Conservation (phyloP, 2,113 vertebrate genomes). For the Smithornis capensis region DNA sequence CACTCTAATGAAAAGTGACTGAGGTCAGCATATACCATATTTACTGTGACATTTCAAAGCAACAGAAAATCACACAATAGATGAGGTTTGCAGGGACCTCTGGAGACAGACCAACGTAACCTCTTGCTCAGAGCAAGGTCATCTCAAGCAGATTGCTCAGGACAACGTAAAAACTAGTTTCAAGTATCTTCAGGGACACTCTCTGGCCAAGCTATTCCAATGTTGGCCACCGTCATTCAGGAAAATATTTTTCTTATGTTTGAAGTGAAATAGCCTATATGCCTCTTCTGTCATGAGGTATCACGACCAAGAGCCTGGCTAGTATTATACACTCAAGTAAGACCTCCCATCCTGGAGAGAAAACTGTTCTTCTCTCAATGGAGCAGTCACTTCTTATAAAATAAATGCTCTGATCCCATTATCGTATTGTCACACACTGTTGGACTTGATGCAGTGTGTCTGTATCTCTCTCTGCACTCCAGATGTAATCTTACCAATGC, state of each 20-base stretch:
- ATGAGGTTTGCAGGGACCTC: not conserved
- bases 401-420: not conserved
- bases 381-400: too few species aligned
- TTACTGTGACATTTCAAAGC: not conserved
- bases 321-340: fast-evolving
- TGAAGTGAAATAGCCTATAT: not conserved
- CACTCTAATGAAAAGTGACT: not conserved
- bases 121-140: not conserved
- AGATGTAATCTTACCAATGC: not conserved
- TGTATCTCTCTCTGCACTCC: fast-evolving
- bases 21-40: not conserved
- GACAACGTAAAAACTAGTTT: not conserved
- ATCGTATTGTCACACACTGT: fast-evolving
- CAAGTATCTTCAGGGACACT: not conserved
- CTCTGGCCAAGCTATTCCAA: not conserved
- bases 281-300: not conserved
- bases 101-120: not conserved
- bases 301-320: not conserved
- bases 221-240: not conserved
- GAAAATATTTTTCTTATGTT: not conserved
- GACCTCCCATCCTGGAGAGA: not conserved
- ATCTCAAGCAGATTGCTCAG: not conserved
- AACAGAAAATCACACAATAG: not conserved
- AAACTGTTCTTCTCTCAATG: not conserved
- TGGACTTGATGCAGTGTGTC: not conserved